A percentile compares a stretch with the other conserved stretches of the same genome.
phyloP scores from a whole-genome alignment of 2,113 vertebrate genomes.

The Sialia sialis region DNA sequence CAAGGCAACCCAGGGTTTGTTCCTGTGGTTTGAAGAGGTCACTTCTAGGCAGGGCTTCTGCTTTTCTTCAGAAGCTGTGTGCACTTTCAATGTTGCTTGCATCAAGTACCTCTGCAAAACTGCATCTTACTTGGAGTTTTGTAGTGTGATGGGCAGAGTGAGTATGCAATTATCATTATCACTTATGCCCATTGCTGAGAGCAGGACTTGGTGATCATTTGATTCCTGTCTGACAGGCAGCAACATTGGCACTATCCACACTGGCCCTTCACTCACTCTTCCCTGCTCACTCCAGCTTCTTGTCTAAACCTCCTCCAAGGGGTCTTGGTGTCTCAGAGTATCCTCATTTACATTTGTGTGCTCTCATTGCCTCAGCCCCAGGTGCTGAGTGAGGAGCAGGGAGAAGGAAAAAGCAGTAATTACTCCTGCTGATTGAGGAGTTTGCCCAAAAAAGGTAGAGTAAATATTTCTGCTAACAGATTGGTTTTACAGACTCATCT shows the following conservation, averaged over 20 bases:
- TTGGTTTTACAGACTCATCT: neutral
- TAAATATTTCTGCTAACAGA: neutral
- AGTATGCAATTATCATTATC: neutral
- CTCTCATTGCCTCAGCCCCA: neutral
- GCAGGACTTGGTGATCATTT: neutral
- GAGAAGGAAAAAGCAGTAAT: neutral
- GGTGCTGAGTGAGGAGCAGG: neutral
- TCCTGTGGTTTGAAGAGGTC: neutral
- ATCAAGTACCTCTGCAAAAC: neutral
- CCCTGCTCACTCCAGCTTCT: neutral
- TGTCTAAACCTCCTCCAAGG: neutral
- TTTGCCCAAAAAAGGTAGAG: neutral
- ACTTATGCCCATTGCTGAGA: rapidly evolving
- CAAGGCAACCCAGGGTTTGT: neutral
- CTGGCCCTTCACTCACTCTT: neutral
- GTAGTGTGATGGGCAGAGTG: neutral
- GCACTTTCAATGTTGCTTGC: neutral
- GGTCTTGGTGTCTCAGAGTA: rapidly evolving
- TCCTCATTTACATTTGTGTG: neutral
- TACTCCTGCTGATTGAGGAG: neutral
- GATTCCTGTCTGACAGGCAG: neutral
- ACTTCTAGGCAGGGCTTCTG: neutral
- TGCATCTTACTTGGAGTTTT: neutral
- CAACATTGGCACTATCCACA: neutral
- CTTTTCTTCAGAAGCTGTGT: neutral